These are phyloP conservation scores for Beroe forskalii DNA, from an alignment of 37 sponge, comb jelly and placozoan species.

Conservation along the genomic window DNA sequence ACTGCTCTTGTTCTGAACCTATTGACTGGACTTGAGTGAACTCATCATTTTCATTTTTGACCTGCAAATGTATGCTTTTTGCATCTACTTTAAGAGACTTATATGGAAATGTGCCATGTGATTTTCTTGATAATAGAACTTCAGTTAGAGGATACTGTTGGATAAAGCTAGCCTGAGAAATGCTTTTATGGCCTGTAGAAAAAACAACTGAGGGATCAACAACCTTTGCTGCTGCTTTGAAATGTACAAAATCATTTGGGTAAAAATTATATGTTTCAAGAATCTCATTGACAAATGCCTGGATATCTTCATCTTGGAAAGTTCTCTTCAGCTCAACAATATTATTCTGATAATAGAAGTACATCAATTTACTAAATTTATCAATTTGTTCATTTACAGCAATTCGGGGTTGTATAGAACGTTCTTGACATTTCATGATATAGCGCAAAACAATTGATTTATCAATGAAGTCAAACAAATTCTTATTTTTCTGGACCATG, in stretches of 20 bases:
- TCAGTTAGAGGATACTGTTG: slow-evolving; percentile 8
- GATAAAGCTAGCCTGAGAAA: neutral
- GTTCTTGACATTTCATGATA: neutral
- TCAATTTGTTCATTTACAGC: neutral
- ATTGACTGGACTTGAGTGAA: slow-evolving; percentile 22
- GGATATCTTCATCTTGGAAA: neutral
- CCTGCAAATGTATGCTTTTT: neutral
- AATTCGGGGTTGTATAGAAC: neutral
- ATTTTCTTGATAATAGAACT: neutral
- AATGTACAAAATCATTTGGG: slow-evolving; percentile 8
- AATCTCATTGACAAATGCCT: slow-evolving; percentile 6
- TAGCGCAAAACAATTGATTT: neutral
- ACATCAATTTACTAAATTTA: neutral
- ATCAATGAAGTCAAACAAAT: neutral
- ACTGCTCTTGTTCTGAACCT: neutral
- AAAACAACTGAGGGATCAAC: neutral
- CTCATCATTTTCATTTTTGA: slow-evolving; percentile 30
- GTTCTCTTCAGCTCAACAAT: neutral
- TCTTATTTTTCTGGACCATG: neutral
- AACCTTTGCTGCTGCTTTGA: neutral
- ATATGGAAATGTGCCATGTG: slow-evolving; percentile 24
- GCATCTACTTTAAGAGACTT: neutral
- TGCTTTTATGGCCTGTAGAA: too few species aligned
- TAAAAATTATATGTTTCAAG: neutral
- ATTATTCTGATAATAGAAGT: neutral